phyloP scores from a whole-genome alignment of 2,888 invertebrate genomes.

The Merodon equestris region DNA sequence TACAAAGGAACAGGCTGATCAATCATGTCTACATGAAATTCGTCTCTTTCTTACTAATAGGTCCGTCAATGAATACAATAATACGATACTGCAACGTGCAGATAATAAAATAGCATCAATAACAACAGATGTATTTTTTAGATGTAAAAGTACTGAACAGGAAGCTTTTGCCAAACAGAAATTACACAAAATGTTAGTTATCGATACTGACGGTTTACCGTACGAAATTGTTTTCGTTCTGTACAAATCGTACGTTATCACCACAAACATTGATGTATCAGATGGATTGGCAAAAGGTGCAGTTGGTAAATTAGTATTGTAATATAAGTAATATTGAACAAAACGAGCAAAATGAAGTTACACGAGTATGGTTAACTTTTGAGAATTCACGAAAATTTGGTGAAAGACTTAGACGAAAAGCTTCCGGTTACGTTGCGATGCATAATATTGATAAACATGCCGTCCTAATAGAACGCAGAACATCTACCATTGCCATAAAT shows the following conservation, averaged over 20 bases:
- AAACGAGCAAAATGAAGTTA: conserved; percentile 37
- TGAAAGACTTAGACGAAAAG: conserved; percentile 51
- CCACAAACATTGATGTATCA: conserved; percentile 72
- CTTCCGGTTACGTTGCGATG: conserved; percentile 43
- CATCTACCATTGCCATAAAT: conserved; percentile 14
- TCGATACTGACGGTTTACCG: conserved; percentile 72
- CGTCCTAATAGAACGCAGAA: conserved; percentile 1
- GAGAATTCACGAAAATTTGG: conserved; percentile 38
- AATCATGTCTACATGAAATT: conserved; percentile 68
- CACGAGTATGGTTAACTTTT: conserved; percentile 49
- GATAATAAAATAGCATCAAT: conserved; percentile 49
- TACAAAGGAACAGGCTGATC: background rate
- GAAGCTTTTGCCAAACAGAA: conserved; percentile 44
- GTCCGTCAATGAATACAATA: conserved; percentile 48
- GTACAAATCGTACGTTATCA: conserved; percentile 70
- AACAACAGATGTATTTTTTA: conserved; percentile 47
- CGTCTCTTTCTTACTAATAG: conserved; percentile 67
- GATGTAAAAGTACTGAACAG: conserved; percentile 42
- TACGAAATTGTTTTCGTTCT: conserved; percentile 68
- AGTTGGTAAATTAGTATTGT: conserved; percentile 70
- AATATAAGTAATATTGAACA: conserved; percentile 71
- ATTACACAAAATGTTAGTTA: conserved; percentile 65
- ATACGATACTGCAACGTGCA: conserved; percentile 27
- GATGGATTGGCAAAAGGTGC: conserved; percentile 74
- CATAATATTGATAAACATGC: conserved; percentile 16